Evolutionary conservation across 1,140 invertebrate genomes (phyloP), one percentile per base, ranked within the genome.

Genomic region (Amyelois transitella): DNA sequence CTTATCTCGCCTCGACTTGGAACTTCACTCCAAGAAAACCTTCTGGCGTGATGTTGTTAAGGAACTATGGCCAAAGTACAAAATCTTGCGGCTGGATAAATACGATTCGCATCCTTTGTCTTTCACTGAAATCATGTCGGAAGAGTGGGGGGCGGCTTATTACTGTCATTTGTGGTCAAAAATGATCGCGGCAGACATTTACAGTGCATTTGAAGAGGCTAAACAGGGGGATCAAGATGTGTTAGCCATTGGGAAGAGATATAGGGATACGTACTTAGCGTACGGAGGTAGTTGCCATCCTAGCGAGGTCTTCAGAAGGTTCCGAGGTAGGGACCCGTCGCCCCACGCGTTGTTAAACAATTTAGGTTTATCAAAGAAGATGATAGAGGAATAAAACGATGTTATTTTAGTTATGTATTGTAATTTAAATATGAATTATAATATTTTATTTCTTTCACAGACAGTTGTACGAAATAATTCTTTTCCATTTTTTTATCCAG

Each of bases 111-210:
- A 96, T 75, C 92, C 94, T 0, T 95, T 95, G 64, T 94, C 94
- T 0, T 94, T 97, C 73, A 90, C 90, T 48, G 93, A 92, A 55
- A 93, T 96, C 44, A 91, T 96, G 63, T 90, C 90, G 17, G 93
- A 92, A 55, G 91, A 94, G 63, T 94, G 92, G 91, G 91, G 88
- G 0, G 94, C 93, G 6, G 93, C 94, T 0, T 94, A 95, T 80
- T 96, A 94, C 62, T 93, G 93, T 48, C 88, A 92, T 68, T 62
- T 95, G 4, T 97, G 95, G 94, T 94, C 95, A 2, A 90, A 92
- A 87, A 94, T 99, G 91, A 90, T 98, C 25, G 96, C 96, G 0
- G 96, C 96, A 1, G 97, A 99, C 87, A 91, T 94, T 12, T 97
- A 94, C 70, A 93, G 92, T 78, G 94, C 95, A 32, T 98, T 98